Base-by-base conservation (phyloP, 2,888 invertebrate species). In the Torymus aiolomorphi region DNA sequence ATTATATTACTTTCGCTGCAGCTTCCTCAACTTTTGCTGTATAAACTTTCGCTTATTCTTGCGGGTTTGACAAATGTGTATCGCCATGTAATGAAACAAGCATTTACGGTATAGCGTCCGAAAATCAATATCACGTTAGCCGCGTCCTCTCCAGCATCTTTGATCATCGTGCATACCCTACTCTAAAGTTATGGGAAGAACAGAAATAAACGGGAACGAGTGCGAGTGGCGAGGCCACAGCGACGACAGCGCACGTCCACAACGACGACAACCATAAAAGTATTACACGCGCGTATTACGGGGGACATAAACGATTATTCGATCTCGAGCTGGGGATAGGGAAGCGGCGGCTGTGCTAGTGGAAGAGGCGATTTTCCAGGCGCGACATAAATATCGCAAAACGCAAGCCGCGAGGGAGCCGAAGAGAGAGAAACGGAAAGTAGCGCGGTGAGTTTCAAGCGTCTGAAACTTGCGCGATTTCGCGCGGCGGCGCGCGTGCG, bases 351-450 rank as follows among this genome's bases (percentile, higher is more conserved):
- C 31, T 31, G 5, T 52, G 11, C 24, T 2, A 20, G 20, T 20
- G 57, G 16, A 5, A 63, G 42, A 1, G 62, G 54, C 20, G 62
- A 72, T 72, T 72, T 72, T 72, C 54, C 62, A 63, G 54, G 63
- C 62, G 54, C 72, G 66, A 59, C 75, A 67, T 75, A 75, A 66
- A 75, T 66, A 75, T 75, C 59, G 59, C 66, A 57, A 75, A 75
- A 75, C 59, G 66, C 31, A 8, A 16, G 12, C 31, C 18, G 20
- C 14, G 54, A 20, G 31, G 31, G 31, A 31, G 31, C 51, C 49
- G 10, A 54, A 49, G n/a, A 51, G 66, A 51, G 66, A 66, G 49
- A 72, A n/a, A 20, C 20, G 14, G 70, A 8, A 54, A 75, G 75
- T 66, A 24, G 20, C 66, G 49, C 18, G n/a, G 65, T 13, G 18